Base-by-base conservation (phyloP, 2,113 vertebrate species). In the Gasterosteus nipponicus region DNA sequence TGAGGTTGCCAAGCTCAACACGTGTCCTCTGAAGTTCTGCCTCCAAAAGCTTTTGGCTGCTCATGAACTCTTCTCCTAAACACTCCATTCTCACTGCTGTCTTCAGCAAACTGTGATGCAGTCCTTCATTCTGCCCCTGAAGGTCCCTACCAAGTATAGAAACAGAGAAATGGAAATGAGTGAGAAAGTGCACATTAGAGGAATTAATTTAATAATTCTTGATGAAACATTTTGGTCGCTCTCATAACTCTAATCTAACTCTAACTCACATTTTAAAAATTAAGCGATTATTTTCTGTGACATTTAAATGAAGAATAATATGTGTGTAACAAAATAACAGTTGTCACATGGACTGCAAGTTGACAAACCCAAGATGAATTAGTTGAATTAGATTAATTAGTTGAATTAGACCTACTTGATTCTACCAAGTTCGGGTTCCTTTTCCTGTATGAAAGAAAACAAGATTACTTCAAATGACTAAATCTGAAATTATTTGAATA, bases 41-140 rank as follows among this genome's bases (percentile, higher is more conserved):
- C 81, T 95, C 94, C 78, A 95, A 44, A 58, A 91, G 60, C 53
- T 92, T 92, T 56, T 94, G 93, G 74, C 89, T 91, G 60, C 76
- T 93, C 39, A 92, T 89, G 65, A 94, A 92, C 54, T 94, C 93
- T 15, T 93, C 91, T 78, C 92, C 93, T 57, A 94, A 87, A 78
- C 78, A 89, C 66, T 94, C 94, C 91, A 94, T 93, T 44, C 84
- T 82, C 67, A 91, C 79, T 0, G 93, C 86, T 2, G 93, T 92
- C 80, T 93, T 81, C 26, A 89, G 62, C 59, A 94, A 65, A 73
- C 66, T 90, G 5, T 93, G 89, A 14, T 93, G 92, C 47, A 94
- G 85, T 47, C 89, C 89, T 63, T 90, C 80, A 63, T 94, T 93
- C 75, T 94, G 90, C 46, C 91, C 86, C 53, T 92, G 91, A n/a